Conservation (phyloP, 2,797 vertebrate genomes). For the Brachyalestes nurse region DNA sequence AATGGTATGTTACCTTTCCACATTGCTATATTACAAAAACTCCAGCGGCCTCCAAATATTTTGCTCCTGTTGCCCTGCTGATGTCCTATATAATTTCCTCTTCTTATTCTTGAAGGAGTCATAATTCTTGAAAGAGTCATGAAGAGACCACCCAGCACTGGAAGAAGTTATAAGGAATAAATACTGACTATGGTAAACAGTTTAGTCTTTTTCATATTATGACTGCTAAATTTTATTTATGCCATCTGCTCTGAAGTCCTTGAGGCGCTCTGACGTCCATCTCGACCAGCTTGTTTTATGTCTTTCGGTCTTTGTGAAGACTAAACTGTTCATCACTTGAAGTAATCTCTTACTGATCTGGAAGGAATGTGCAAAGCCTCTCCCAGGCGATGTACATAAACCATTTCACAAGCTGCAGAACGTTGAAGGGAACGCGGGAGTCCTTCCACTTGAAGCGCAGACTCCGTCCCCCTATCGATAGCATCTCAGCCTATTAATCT, state of each 20-base stretch:
- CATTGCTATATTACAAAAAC: background rate
- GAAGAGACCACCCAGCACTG: background rate
- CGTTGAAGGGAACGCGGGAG: slow-evolving; percentile 58
- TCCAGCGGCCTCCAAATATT: background rate
- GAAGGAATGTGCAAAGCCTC: slow-evolving; percentile 39
- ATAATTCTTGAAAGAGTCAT: background rate
- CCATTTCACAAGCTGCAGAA: slow-evolving; percentile 46
- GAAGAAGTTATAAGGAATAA: background rate
- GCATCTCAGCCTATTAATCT: slow-evolving; percentile 80
- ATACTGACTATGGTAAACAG: background rate
- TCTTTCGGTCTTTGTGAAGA: background rate
- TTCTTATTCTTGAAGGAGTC: background rate
- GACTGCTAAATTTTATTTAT: background rate
- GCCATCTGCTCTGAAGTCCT: background rate
- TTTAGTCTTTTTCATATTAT: background rate
- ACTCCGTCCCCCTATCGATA: slow-evolving; percentile 68
- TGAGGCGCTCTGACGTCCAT: background rate
- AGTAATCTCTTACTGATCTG: slow-evolving; percentile 38
- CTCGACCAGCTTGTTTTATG: background rate
- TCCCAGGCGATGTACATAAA: slow-evolving; percentile 44
- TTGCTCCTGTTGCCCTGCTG: background rate
- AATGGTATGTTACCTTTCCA: background rate
- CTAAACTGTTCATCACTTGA: slow-evolving; percentile 41
- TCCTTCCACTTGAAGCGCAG: slow-evolving; percentile 59
- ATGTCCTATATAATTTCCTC: background rate